Percentiles rank a stretch among this genome's conserved stretches.
These are phyloP conservation scores for Burhinus oedicnemus DNA, from an alignment of 2,113 vertebrate species.

Conservation along the genomic window DNA sequence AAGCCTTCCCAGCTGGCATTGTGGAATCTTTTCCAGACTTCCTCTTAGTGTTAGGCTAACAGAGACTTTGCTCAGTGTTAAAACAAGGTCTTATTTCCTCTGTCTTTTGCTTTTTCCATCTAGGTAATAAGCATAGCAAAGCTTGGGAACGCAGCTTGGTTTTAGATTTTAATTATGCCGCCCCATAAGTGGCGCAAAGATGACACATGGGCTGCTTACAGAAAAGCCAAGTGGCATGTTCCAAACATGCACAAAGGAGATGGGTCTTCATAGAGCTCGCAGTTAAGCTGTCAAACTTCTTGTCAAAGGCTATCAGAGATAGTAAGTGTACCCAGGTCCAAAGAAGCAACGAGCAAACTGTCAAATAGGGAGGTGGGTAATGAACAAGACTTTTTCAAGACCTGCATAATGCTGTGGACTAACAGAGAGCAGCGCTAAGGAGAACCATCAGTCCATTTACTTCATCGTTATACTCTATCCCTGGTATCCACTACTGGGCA, in stretches of 20 bases:
- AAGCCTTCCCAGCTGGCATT: background rate
- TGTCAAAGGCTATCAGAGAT: background rate
- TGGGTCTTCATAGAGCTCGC: background rate
- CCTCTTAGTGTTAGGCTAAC: background rate
- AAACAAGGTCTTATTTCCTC: background rate
- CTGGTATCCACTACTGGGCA: too few species aligned
- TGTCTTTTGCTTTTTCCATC: background rate
- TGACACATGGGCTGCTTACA: background rate
- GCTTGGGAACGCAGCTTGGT: background rate
- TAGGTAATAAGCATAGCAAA: background rate
- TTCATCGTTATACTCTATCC: background rate
- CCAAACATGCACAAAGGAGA: background rate
- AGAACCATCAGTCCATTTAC: background rate
- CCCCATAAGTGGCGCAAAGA: fast-evolving
- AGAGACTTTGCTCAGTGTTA: background rate
- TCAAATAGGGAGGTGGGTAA: background rate
- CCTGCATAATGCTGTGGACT: background rate
- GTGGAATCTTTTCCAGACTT: background rate
- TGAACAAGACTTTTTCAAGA: background rate
- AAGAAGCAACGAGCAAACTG: background rate
- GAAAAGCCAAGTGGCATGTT: background rate
- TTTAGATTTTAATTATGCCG: background rate
- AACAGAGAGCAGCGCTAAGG: background rate
- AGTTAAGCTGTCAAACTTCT: background rate
- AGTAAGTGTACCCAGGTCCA: background rate